A percentile compares a stretch with the other conserved stretches of the same genome.
phyloP scores from a whole-genome alignment of 2,797 vertebrate species.

The Thunnus albacares region DNA sequence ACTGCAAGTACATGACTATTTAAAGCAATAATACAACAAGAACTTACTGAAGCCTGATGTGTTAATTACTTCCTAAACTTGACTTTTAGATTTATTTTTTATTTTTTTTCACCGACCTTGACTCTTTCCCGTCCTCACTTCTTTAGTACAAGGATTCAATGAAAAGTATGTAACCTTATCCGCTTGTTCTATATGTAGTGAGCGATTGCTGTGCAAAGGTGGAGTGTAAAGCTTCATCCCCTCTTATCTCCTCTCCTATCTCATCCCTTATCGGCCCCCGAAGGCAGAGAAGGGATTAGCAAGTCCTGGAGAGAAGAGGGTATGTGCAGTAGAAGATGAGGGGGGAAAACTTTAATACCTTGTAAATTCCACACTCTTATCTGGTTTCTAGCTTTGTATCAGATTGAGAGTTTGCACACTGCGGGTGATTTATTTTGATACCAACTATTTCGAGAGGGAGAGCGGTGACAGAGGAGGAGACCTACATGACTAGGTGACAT shows the following conservation, averaged over 20 bases:
- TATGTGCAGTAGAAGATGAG: slow-evolving; percentile 16
- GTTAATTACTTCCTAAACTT: not conserved
- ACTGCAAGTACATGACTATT: not conserved
- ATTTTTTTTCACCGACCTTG: not conserved
- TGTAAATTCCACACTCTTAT: slow-evolving; percentile 58
- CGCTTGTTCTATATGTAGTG: slow-evolving; percentile 20
- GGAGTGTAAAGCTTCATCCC: slow-evolving; percentile 46
- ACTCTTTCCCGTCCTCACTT: not conserved
- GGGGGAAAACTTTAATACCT: slow-evolving; percentile 46
- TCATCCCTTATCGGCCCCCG: slow-evolving; percentile 49
- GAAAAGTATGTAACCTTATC: slow-evolving; percentile 26
- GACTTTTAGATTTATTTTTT: too few species aligned
- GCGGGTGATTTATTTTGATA: slow-evolving; percentile 40
- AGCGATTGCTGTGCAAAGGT: slow-evolving; percentile 32
- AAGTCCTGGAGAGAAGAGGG: slow-evolving; percentile 33
- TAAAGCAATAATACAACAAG: not conserved
- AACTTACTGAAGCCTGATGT: not conserved
- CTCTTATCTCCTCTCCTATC: slow-evolving; percentile 38
- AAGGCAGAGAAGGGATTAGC: slow-evolving; percentile 58
- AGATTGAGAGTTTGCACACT: slow-evolving; percentile 40
- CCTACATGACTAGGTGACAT: not conserved
- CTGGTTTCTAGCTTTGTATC: slow-evolving; percentile 42
- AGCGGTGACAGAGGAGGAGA: not conserved
- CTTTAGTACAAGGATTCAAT: not conserved
- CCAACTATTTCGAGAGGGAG: slow-evolving; percentile 24